These are phyloP conservation scores for Macaria notata DNA, from an alignment of 2,888 invertebrate species.

Conservation along the genomic window DNA sequence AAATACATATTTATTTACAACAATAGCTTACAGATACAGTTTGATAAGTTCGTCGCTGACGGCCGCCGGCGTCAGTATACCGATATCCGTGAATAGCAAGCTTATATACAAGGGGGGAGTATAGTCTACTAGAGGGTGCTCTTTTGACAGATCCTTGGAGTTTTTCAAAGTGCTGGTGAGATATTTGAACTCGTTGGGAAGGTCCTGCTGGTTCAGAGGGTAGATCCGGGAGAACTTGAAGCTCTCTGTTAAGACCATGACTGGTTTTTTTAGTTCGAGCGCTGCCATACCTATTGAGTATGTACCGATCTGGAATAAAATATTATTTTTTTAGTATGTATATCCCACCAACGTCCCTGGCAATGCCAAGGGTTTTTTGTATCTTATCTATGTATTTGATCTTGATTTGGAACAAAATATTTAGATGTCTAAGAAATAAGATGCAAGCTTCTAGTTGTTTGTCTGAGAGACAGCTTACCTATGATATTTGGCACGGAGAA, in stretches of 20 bases:
- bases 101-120: constrained; percentile 97
- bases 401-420: constrained; percentile 80
- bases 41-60: constrained; percentile 99
- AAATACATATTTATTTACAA: constrained; percentile 32
- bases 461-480: no score
- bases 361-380: no score
- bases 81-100: constrained; percentile 96
- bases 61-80: constrained; percentile 97
- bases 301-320: constrained; percentile 87
- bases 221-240: constrained; percentile 98
- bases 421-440: no score
- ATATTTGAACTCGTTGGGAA: constrained; percentile 93
- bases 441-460: no score
- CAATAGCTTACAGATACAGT: constrained; percentile 89
- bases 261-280: constrained; percentile 94
- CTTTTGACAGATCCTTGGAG: constrained; percentile 73
- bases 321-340: no score
- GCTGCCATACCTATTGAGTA: constrained; percentile 93
- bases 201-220: constrained; percentile 95
- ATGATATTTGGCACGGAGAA: no score
- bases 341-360: no score
- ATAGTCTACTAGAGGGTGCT: constrained; percentile 97
- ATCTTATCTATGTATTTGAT: no score
- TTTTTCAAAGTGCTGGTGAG: constrained; percentile 76
- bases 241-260: constrained; percentile 98